A percentile compares a stretch with the other conserved stretches of the same genome.
These are phyloP conservation scores for Caiman crocodilus DNA, from an alignment of 2,797 vertebrate species.

Conservation along the genomic window DNA sequence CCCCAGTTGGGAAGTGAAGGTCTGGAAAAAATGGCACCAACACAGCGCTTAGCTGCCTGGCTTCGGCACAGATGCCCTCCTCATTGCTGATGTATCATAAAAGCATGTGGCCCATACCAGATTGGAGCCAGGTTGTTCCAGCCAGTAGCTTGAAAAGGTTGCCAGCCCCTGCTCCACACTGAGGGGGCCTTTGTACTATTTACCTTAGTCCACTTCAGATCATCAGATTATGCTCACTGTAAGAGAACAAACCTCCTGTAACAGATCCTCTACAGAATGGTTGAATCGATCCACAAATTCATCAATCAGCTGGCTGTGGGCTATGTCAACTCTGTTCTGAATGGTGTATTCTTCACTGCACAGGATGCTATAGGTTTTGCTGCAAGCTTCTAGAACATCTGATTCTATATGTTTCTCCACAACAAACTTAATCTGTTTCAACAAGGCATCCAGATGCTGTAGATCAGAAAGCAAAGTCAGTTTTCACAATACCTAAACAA, in stretches of 20 bases:
- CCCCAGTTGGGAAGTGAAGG: too few species aligned
- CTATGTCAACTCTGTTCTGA: constrained; percentile 98
- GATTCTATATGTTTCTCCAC: constrained; percentile 98
- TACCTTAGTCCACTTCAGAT: not conserved
- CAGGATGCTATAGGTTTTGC: constrained; percentile 98
- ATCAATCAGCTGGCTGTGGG: constrained; percentile 97
- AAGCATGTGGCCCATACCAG: too few species aligned
- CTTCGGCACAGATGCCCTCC: too few species aligned
- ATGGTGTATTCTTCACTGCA: constrained; percentile 99
- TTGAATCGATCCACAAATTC: constrained; percentile 96
- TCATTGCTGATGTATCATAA: too few species aligned
- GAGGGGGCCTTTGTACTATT: too few species aligned
- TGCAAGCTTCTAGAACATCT: constrained; percentile 98
- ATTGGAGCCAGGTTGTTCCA: too few species aligned
- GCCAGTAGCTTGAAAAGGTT: too few species aligned
- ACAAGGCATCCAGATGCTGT: constrained; percentile 94
- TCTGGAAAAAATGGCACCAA: too few species aligned
- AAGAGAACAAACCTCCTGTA: constrained; percentile 91
- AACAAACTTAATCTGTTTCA: constrained; percentile 98
- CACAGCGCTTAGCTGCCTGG: too few species aligned
- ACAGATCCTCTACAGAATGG: constrained; percentile 96
- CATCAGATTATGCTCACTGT: not conserved
- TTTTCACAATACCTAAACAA: not conserved
- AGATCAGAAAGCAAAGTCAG: constrained; percentile 54
- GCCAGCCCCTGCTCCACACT: too few species aligned